Conservation (phyloP, 2,888 invertebrate species). For the Pachydiplax longipennis region DNA sequence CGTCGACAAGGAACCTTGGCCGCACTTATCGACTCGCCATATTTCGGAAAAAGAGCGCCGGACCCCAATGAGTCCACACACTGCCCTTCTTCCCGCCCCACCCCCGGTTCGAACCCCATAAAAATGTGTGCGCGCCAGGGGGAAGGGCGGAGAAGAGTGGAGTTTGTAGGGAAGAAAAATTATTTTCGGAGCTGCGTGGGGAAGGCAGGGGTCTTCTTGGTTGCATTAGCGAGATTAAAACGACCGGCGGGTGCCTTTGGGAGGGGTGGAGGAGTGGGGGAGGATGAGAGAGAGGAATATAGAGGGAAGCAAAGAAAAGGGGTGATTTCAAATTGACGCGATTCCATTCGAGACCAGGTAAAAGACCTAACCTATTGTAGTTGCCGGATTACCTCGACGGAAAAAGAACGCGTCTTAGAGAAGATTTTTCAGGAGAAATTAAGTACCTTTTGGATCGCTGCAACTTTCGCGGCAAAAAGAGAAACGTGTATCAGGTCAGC, state of each 20-base stretch:
- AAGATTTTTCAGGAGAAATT: not conserved
- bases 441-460: not conserved
- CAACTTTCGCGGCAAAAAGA: too few relatives aligned
- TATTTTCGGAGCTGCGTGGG: slow-evolving; percentile 25
- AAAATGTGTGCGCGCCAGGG: not conserved
- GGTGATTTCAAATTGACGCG: not conserved
- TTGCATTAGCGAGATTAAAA: slow-evolving; percentile 41
- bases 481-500: too few relatives aligned
- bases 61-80: not conserved
- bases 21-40: not conserved
- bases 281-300: not conserved
- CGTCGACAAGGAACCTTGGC: not conserved
- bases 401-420: not conserved
- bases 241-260: not conserved
- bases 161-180: slow-evolving; percentile 25
- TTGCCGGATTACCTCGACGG: not conserved
- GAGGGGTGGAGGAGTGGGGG: not conserved
- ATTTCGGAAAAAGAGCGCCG: not conserved
- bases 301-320: not conserved
- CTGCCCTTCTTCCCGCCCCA: not conserved
- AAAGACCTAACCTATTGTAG: not conserved
- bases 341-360: not conserved
- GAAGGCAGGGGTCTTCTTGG: slow-evolving; percentile 35
- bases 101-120: not conserved
- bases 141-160: not conserved